Conservation (phyloP, 1,140 invertebrate genomes). For the Drosophila nigromelanica region DNA sequence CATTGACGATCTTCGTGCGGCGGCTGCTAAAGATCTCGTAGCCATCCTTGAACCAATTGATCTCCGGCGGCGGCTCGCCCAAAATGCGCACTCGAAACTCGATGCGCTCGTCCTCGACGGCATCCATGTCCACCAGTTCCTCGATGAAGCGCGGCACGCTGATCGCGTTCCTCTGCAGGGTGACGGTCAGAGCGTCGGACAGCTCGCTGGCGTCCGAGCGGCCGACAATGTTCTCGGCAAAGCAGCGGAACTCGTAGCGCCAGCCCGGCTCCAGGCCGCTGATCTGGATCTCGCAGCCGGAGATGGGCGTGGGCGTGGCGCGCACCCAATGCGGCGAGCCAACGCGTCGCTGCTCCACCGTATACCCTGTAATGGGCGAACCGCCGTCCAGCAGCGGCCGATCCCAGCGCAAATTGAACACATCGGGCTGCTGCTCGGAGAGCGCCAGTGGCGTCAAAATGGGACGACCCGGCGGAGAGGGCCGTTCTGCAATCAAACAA, state of each 20-base stretch:
- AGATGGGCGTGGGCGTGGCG: conserved; percentile 88
- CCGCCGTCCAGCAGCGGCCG: conserved; percentile 93
- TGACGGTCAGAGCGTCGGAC: conserved; percentile 91
- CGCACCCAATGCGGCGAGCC: conserved; percentile 91
- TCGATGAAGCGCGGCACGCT: conserved; percentile 88
- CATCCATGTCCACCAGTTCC: conserved; percentile 87
- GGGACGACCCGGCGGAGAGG: conserved; percentile 91
- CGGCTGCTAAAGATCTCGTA: conserved; percentile 93
- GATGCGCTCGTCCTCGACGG: conserved; percentile 91
- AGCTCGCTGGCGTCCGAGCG: conserved; percentile 91
- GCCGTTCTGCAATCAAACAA: conserved; percentile 86
- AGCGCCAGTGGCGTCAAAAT: conserved; percentile 87
- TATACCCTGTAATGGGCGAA: conserved; percentile 93
- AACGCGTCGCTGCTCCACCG: conserved; percentile 91
- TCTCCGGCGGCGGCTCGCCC: conserved; percentile 92
- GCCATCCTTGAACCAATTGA: conserved; percentile 97
- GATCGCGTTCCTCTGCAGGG: conserved; percentile 87
- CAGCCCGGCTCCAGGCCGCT: conserved; percentile 93
- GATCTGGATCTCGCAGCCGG: conserved; percentile 89
- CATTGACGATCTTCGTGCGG: conserved; percentile 90
- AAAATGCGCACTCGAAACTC: conserved; percentile 92
- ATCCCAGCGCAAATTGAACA: conserved; percentile 94
- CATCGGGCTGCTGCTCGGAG: conserved; percentile 90
- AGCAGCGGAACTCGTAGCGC: conserved; percentile 94
- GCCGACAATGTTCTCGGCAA: conserved; percentile 93